These are phyloP conservation scores for Acronicta leporina DNA, from an alignment of 2,888 invertebrate genomes.

Conservation along the genomic window DNA sequence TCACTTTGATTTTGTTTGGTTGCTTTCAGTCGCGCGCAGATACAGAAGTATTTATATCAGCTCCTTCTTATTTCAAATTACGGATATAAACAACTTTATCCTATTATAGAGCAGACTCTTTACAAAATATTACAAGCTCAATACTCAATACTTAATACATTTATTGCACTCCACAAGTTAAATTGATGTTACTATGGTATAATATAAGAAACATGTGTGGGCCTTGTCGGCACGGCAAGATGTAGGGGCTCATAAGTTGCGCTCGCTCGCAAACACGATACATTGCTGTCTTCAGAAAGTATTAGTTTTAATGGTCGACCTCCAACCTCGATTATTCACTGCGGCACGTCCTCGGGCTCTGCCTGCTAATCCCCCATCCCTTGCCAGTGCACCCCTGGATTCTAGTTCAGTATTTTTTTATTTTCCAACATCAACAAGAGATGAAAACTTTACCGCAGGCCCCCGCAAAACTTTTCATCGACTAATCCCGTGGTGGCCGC, in stretches of 20 bases:
- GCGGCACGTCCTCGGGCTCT: conserved; percentile 66
- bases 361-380: conserved; percentile 67
- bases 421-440: conserved; percentile 81
- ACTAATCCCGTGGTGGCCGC: conserved; percentile 82
- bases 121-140: conserved; percentile 38
- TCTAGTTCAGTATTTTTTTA: conserved; percentile 69
- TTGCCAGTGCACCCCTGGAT: conserved; percentile 64
- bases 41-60: neutral
- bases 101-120: conserved; percentile 35
- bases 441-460: conserved; percentile 79
- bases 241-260: too few relatives aligned
- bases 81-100: conserved; percentile 21
- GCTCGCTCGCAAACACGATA: conserved; percentile 41
- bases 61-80: conserved; percentile 12
- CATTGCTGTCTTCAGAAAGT: conserved; percentile 63
- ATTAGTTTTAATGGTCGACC: conserved; percentile 69
- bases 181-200: too few relatives aligned
- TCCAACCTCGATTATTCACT: conserved; percentile 71
- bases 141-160: too few relatives aligned
- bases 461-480: conserved; percentile 77
- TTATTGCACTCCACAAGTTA: too few relatives aligned
- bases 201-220: too few relatives aligned
- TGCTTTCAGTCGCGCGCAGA: conserved; percentile 1
- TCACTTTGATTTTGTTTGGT: conserved; percentile 4
- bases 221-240: too few relatives aligned